A percentile compares a stretch with the other conserved stretches of the same genome.
Evolutionary conservation across 2,113 vertebrate species (phyloP).

Genomic region (Picathartes gymnocephalus): DNA sequence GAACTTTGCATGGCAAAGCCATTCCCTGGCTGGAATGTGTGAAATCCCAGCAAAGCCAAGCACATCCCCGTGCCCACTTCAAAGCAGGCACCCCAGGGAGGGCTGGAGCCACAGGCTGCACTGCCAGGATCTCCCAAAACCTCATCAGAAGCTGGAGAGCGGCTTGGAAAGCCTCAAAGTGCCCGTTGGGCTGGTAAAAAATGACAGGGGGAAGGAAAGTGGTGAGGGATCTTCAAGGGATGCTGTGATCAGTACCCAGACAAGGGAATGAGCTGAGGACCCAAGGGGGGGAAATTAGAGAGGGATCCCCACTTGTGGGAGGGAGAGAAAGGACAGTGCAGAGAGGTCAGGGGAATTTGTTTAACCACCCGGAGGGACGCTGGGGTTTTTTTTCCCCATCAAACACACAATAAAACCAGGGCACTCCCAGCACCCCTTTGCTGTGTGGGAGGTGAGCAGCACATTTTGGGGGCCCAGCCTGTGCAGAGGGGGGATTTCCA

Average conservation of each 20-base stretch:
- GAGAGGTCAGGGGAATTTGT: neutral
- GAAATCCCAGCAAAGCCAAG: neutral
- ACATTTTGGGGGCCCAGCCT: neutral
- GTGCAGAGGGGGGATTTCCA: neutral
- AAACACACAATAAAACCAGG: accelerated
- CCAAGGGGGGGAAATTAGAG: neutral
- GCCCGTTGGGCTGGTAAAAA: neutral
- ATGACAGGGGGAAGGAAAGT: neutral
- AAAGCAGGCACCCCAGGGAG: neutral
- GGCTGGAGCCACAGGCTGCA: neutral
- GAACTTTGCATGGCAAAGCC: neutral
- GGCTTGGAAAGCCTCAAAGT: neutral
- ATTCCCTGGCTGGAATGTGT: constrained; percentile 1
- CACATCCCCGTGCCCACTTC: neutral
- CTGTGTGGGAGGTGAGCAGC: neutral
- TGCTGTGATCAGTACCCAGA: neutral
- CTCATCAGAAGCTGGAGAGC: neutral
- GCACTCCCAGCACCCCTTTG: neutral
- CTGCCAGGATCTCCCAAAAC: neutral
- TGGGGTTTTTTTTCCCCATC: neutral
- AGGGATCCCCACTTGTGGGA: neutral
- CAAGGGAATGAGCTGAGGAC: neutral
- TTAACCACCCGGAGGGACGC: neutral
- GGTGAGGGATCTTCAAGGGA: neutral
- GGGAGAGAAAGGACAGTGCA: neutral